These are phyloP conservation scores for Aromia moschata DNA, from an alignment of 2,888 invertebrate genomes.

Conservation along the genomic window DNA sequence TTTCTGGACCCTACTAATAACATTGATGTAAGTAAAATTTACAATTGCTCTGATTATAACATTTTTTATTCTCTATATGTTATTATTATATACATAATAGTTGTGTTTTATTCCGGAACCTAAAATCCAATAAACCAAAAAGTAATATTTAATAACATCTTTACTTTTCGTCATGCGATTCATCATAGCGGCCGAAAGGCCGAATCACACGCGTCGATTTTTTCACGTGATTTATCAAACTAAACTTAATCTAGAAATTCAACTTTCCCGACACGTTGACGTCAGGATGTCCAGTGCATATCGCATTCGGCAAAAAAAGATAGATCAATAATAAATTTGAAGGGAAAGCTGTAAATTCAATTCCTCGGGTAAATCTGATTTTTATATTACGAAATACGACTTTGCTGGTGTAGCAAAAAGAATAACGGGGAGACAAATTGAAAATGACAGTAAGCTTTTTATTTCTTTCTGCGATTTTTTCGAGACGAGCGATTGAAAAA, in stretches of 20 bases:
- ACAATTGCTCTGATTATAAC: no score
- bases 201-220: conserved; percentile 6
- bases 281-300: conserved; percentile 18
- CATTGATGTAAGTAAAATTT: no score
- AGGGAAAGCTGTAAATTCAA: conserved; percentile 38
- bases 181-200: conserved; percentile 7
- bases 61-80: no score
- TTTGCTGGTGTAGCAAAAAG: conserved; percentile 41
- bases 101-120: no score
- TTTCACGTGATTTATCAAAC: conserved; percentile 20
- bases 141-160: no score
- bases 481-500: conserved; percentile 34
- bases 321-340: conserved; percentile 42
- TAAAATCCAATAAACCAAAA: no score
- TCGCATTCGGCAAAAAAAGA: conserved; percentile 13
- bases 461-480: conserved; percentile 35
- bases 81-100: no score
- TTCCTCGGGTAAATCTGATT: conserved; percentile 43
- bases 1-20: no score
- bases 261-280: conserved; percentile 17
- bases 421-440: conserved; percentile 53
- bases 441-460: conserved; percentile 57
- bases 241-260: conserved; percentile 15
- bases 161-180: no score
- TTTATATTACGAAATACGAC: conserved; percentile 45